These are phyloP conservation scores for Cynopterus sphinx DNA, from an alignment of 2,797 vertebrate genomes.

Conservation along the genomic window DNA sequence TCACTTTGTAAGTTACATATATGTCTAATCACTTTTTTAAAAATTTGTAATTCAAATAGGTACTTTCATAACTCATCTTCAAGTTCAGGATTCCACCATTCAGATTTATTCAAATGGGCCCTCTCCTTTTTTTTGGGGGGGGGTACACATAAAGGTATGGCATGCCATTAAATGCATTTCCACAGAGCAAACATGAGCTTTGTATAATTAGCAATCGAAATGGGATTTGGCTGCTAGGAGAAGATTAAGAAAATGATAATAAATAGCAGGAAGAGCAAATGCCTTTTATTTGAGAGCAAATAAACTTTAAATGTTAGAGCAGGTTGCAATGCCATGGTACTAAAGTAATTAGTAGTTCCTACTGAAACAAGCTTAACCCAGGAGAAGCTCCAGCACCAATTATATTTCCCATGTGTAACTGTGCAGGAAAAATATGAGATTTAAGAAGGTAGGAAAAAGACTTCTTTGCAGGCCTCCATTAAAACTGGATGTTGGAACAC, in stretches of 20 bases:
- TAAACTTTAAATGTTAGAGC: constrained; percentile 47
- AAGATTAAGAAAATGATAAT: constrained; percentile 55
- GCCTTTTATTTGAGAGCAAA: constrained; percentile 40
- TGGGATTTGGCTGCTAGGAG: not conserved
- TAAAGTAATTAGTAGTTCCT: constrained; percentile 45
- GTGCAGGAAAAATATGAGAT: not conserved
- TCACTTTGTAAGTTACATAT: not conserved
- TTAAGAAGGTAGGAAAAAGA: not conserved
- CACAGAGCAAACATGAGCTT: not conserved
- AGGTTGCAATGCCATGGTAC: constrained; percentile 14
- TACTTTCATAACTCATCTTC: not conserved
- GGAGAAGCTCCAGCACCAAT: not conserved
- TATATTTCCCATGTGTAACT: not conserved
- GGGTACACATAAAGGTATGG: not conserved
- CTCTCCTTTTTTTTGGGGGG: not conserved
- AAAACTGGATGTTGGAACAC: not conserved
- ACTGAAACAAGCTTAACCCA: constrained; percentile 15
- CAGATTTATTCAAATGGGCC: not conserved
- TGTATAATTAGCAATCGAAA: not conserved
- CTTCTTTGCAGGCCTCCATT: not conserved
- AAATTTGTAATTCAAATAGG: not conserved
- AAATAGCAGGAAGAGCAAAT: constrained; percentile 49
- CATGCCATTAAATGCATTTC: not conserved
- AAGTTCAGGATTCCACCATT: not conserved
- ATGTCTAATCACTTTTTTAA: not conserved